phyloP scores from a whole-genome alignment of 1,140 invertebrate species.

The Globodera ellingtonae region DNA sequence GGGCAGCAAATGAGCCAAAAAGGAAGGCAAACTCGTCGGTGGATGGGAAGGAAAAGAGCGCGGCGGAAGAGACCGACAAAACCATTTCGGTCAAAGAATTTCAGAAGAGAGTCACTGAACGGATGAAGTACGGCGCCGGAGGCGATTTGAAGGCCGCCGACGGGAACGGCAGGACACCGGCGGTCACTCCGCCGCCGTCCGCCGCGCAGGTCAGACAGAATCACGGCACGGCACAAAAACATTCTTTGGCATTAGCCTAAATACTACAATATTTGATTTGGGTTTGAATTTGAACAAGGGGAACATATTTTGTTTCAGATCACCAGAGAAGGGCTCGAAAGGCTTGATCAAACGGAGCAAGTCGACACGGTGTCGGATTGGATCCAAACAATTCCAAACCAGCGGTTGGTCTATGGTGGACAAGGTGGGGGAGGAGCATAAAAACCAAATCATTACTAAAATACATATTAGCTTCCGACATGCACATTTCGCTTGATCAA shows the following conservation, averaged over 20 bases:
- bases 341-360: background rate
- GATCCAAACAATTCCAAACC: background rate
- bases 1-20: background rate
- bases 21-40: background rate
- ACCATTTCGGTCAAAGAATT: background rate
- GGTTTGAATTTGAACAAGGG: no score
- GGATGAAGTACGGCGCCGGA: background rate
- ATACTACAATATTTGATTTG: no score
- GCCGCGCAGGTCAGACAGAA: background rate
- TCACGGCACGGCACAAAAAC: no score
- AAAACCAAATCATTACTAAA: no score
- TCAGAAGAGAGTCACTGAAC: background rate
- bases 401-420: background rate
- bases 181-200: background rate
- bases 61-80: constrained; percentile 1
- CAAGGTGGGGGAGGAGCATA: background rate
- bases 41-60: background rate
- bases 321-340: background rate
- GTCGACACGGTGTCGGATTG: background rate
- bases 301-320: background rate
- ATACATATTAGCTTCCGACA: background rate
- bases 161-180: background rate
- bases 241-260: no score
- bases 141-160: background rate
- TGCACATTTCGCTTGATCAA: background rate